Evolutionary conservation across 2,888 invertebrate genomes (phyloP).

Genomic region (Cerceris rybyensis): DNA sequence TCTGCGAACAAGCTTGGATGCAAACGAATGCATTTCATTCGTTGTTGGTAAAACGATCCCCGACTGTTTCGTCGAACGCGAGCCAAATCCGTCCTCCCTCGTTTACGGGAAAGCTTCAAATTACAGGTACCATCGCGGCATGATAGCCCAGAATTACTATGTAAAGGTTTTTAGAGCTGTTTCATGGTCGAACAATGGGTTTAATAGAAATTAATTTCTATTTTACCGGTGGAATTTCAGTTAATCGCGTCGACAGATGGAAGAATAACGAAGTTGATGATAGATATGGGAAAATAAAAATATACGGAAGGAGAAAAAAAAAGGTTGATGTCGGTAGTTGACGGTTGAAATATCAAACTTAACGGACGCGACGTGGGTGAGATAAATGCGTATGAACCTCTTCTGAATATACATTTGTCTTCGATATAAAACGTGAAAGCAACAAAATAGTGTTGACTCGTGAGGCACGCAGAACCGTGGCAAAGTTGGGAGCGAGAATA

Average conservation of each 20-base stretch:
- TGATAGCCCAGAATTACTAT: constrained; percentile 39
- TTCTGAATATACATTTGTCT: constrained; percentile 5
- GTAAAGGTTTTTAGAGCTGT: constrained; percentile 26
- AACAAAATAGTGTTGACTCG: constrained; percentile 60
- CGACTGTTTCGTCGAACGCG: constrained; percentile 51
- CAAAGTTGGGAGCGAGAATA: constrained; percentile 74
- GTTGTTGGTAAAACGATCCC: constrained; percentile 58
- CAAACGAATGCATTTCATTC: constrained; percentile 60
- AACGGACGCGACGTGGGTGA: constrained; percentile 12
- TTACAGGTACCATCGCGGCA: constrained; percentile 39
- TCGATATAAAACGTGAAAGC: constrained; percentile 23
- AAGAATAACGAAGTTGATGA: background rate
- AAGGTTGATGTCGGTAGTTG: background rate
- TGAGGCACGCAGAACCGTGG: constrained; percentile 44
- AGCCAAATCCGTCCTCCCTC: constrained; percentile 41
- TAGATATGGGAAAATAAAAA: background rate
- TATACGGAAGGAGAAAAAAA: background rate
- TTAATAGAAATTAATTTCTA: constrained; percentile 7
- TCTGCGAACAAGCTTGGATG: constrained; percentile 57
- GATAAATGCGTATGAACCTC: constrained; percentile 5
- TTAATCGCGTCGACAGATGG: background rate
- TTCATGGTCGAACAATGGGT: constrained; percentile 7
- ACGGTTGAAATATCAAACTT: background rate
- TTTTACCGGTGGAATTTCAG: background rate
- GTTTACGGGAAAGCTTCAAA: constrained; percentile 54